A percentile compares a stretch with the other conserved stretches of the same genome.
These are phyloP conservation scores for Diorhabda elongata DNA, from an alignment of 1,140 invertebrate genomes.

Conservation along the genomic window DNA sequence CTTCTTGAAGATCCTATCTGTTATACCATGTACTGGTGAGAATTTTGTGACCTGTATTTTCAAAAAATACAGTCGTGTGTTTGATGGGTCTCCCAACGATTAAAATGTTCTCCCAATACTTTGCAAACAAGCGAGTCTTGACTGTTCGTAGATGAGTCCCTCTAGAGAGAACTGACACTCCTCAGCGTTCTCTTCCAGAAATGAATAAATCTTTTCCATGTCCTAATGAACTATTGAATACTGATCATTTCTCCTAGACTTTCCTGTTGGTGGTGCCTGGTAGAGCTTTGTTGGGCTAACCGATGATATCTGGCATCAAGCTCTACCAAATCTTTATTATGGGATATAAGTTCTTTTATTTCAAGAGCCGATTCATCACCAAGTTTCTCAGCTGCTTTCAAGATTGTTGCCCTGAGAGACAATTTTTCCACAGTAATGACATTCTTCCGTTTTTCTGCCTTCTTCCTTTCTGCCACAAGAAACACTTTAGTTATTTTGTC, in stretches of 20 bases:
- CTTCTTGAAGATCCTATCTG: too few species aligned
- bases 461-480: background rate
- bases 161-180: background rate
- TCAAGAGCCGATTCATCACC: background rate
- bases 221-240: background rate
- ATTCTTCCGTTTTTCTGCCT: background rate
- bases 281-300: background rate
- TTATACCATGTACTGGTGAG: too few species aligned
- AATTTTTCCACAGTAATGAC: background rate
- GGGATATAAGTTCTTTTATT: too few species aligned
- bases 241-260: background rate
- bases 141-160: background rate
- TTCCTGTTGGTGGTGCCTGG: background rate
- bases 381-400: background rate
- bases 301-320: too few species aligned
- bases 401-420: background rate
- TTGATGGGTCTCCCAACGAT: background rate
- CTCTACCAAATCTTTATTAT: too few species aligned
- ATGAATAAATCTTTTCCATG: background rate
- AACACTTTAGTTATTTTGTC: conserved; percentile 1
- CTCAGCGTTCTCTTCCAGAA: background rate
- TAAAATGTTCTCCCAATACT: background rate
- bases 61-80: background rate
- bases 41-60: too few species aligned
- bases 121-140: background rate